Conservation (phyloP, 2,888 invertebrate genomes). For the Ctenicera cuprea region DNA sequence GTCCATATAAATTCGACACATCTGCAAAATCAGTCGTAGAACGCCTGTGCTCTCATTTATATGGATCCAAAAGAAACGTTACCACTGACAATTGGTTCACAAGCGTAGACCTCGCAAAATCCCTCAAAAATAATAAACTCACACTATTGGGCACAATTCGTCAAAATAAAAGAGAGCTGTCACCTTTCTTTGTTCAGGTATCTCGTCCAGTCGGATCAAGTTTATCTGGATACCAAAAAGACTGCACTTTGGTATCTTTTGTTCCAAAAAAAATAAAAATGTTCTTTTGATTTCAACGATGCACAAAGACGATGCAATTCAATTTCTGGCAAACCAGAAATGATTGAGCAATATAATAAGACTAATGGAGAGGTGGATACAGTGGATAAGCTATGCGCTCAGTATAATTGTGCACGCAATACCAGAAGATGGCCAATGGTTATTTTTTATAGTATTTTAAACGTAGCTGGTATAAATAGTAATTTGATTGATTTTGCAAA, state of each 20-base stretch:
- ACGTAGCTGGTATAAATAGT: conserved; percentile 56
- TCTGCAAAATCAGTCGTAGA: conserved; percentile 52
- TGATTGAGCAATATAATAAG: conserved; percentile 45
- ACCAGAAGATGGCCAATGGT: conserved; percentile 56
- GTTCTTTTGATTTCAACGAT: conserved; percentile 58
- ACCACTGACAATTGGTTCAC: conserved; percentile 58
- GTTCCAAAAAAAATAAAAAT: conserved; percentile 60
- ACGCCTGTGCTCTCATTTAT: conserved; percentile 54
- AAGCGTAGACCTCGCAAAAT: conserved; percentile 1
- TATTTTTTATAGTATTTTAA: conserved; percentile 53
- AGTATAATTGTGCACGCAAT: conserved; percentile 56
- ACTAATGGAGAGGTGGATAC: conserved; percentile 18
- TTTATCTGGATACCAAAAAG: conserved; percentile 57
- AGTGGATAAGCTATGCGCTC: conserved; percentile 55
- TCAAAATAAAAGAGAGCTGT: conserved; percentile 42
- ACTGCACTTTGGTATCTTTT: conserved; percentile 58
- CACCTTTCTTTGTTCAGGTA: conserved; percentile 1
- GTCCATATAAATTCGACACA: conserved; percentile 45
- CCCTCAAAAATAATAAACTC: conserved; percentile 4
- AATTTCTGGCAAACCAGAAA: conserved; percentile 59
- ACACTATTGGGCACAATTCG: conserved; percentile 32
- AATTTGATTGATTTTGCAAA: conserved; percentile 53
- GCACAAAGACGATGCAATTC: conserved; percentile 58
- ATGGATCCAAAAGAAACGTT: conserved; percentile 52
- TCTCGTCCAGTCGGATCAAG: conserved; percentile 29